Evolutionary conservation across 2,888 invertebrate genomes (phyloP).

Genomic region (Nysson spinosus): DNA sequence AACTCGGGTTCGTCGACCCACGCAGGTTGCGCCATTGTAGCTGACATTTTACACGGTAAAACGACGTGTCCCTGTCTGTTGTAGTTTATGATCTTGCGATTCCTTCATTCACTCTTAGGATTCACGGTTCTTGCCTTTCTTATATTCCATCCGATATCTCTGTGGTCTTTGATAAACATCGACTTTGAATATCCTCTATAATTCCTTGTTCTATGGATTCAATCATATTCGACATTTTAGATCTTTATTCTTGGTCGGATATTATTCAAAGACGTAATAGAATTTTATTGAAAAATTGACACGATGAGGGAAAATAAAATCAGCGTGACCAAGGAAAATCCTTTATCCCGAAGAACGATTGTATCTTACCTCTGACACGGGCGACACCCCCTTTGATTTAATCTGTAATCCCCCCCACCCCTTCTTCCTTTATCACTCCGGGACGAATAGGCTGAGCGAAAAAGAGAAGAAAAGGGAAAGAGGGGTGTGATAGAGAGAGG

Average conservation of each 20-base stretch:
- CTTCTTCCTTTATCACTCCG: slow-evolving; percentile 28
- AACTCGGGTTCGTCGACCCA: slow-evolving; percentile 54
- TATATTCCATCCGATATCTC: too few species aligned
- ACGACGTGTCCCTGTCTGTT: slow-evolving; percentile 32
- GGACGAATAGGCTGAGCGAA: slow-evolving; percentile 19
- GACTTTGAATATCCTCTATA: too few species aligned
- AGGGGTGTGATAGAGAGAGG: slow-evolving; percentile 24
- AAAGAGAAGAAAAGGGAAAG: slow-evolving; percentile 23
- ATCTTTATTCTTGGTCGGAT: too few species aligned
- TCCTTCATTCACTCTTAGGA: neutral
- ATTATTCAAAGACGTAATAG: too few species aligned
- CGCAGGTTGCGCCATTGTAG: slow-evolving; percentile 45
- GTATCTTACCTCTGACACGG: slow-evolving; percentile 27
- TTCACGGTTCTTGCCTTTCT: neutral
- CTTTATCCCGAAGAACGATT: slow-evolving; percentile 4
- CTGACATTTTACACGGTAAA: slow-evolving; percentile 41
- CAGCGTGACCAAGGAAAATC: neutral
- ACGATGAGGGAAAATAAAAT: neutral
- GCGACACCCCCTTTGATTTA: slow-evolving; percentile 49
- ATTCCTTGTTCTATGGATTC: too few species aligned
- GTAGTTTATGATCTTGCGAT: slow-evolving; percentile 31
- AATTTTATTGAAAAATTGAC: too few species aligned
- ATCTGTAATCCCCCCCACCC: slow-evolving; percentile 39
- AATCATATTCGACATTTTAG: too few species aligned
- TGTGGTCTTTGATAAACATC: too few species aligned